phyloP scores from a whole-genome alignment of 2,888 invertebrate genomes.

The Apamea sordens region DNA sequence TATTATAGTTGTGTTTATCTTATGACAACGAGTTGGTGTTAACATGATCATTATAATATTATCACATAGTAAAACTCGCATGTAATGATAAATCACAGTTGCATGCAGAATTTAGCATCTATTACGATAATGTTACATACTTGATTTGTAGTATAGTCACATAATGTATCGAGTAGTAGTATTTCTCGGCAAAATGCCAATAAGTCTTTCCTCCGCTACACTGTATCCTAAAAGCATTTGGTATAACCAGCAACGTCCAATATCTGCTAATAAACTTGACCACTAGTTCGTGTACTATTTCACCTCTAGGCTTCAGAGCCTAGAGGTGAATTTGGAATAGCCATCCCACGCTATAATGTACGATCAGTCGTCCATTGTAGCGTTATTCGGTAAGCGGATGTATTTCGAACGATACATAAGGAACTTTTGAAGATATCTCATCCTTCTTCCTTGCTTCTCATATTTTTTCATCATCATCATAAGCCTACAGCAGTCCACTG shows the following conservation, averaged over 20 bases:
- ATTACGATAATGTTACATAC: background rate
- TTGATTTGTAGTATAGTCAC: background rate
- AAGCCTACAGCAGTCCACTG: background rate
- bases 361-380: background rate
- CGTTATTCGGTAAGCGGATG: background rate
- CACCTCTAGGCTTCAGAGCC: no score
- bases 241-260: background rate
- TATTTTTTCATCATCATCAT: background rate
- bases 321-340: no score
- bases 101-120: constrained; percentile 23
- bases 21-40: background rate
- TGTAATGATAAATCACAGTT: constrained; percentile 18
- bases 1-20: background rate
- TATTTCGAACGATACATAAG: background rate
- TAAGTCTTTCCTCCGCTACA: no score
- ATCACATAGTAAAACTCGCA: constrained; percentile 20
- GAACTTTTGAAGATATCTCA: background rate
- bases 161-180: background rate
- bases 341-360: no score
- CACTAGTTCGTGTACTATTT: background rate
- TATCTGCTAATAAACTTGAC: background rate
- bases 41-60: constrained; percentile 10
- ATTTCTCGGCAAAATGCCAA: constrained; percentile 4
- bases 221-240: background rate
- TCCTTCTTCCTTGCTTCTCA: background rate